Percentiles rank a stretch among this genome's conserved stretches.
These are phyloP conservation scores for Sebastes trivittatus DNA, from an alignment of 2,797 vertebrate species.

Conservation along the genomic window DNA sequence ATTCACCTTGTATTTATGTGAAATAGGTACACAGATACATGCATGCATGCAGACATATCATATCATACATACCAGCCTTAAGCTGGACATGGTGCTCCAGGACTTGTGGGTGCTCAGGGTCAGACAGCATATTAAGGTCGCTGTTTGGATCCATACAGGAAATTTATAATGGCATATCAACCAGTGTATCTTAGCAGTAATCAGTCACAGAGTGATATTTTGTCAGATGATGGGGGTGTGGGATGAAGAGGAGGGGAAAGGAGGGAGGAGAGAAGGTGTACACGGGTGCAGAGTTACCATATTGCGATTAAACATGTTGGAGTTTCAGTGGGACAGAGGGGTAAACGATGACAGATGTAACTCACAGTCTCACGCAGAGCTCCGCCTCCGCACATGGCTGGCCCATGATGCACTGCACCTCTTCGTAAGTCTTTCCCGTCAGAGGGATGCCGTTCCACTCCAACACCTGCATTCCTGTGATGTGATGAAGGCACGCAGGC, in stretches of 20 bases:
- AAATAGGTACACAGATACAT: slow-evolving; percentile 33
- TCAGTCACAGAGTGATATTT: slow-evolving; percentile 41
- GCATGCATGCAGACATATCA: slow-evolving; percentile 32
- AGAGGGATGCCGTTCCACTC: slow-evolving; percentile 96
- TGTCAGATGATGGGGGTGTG: slow-evolving; percentile 38
- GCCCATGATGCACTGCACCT: slow-evolving; percentile 93
- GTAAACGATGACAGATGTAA: slow-evolving; percentile 89
- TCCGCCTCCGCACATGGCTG: slow-evolving; percentile 96
- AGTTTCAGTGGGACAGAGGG: slow-evolving; percentile 78
- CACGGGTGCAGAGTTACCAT: slow-evolving; percentile 33
- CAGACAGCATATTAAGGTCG: slow-evolving; percentile 96
- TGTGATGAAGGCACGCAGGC: neutral
- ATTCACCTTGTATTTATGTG: neutral
- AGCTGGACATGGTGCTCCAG: slow-evolving; percentile 92
- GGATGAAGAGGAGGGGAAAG: slow-evolving; percentile 8
- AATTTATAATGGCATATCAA: slow-evolving; percentile 58
- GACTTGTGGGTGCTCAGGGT: slow-evolving; percentile 91
- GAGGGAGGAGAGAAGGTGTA: slow-evolving; percentile 19
- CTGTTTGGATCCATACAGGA: slow-evolving; percentile 82
- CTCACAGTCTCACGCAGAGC: slow-evolving; percentile 99
- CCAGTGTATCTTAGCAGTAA: slow-evolving; percentile 46
- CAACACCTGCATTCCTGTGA: slow-evolving; percentile 96
- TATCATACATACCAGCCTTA: slow-evolving; percentile 86
- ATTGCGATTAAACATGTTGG: slow-evolving; percentile 58
- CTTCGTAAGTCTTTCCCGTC: slow-evolving; percentile 96